phyloP scores from a whole-genome alignment of 2,797 vertebrate species.

The Corythornis leucogaster region DNA sequence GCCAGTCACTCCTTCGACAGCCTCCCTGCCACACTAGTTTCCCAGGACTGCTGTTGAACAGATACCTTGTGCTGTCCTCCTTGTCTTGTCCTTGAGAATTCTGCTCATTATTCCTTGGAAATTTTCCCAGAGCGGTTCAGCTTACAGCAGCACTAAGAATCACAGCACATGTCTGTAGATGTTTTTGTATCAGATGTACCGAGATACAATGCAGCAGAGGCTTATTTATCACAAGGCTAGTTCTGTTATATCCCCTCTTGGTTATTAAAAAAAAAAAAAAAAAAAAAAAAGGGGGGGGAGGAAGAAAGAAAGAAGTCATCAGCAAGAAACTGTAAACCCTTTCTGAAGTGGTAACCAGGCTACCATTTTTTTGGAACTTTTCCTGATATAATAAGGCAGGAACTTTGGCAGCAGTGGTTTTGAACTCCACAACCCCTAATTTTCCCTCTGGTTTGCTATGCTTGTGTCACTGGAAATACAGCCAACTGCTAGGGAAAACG shows the following conservation, averaged over 20 bases:
- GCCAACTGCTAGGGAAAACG: not conserved
- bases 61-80: not conserved
- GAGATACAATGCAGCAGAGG: not conserved
- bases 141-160: slow-evolving; percentile 10
- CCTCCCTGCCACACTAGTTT: not conserved
- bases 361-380: not conserved
- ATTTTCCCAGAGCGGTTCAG: slow-evolving; percentile 27
- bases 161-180: not conserved
- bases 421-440: not conserved
- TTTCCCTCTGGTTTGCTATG: not conserved
- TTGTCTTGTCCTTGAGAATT: slow-evolving; percentile 38
- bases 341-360: not conserved
- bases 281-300: not conserved
- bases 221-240: not conserved
- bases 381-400: not conserved
- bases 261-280: not conserved
- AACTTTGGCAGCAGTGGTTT: slow-evolving; percentile 27
- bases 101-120: slow-evolving; percentile 25
- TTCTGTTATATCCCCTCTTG: not conserved
- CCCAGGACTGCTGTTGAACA: not conserved
- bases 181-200: not conserved
- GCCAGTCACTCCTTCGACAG: not conserved
- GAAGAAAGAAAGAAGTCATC: not conserved
- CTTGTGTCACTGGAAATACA: not conserved
- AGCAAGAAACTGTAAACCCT: not conserved